Base-by-base conservation (phyloP, 2,113 vertebrate genomes). In the Ochotona curzoniae region DNA sequence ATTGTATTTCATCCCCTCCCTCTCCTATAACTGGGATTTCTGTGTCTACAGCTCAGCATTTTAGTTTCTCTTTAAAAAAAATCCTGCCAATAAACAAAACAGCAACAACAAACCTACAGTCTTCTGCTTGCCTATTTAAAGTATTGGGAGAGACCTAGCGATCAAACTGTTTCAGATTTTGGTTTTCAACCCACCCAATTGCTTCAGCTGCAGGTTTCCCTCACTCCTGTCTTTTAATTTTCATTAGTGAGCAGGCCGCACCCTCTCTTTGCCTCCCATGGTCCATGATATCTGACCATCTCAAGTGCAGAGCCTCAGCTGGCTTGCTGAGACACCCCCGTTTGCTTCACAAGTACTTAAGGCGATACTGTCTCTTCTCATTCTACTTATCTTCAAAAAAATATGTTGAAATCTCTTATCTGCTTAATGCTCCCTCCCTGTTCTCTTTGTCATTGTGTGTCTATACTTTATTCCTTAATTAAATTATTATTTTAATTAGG, bases 381-480 rank as follows among this genome's bases (percentile, higher is more conserved):
- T 64, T 86, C 35, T 21, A 54, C 26, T 91, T 70, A 28, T 49
- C 38, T 70, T 74, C 2, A 61, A 90, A 74, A 49, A 38, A 12
- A 21, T 44, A 7, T 44, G 10, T 61, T 60, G 18, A 44, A 91
- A 66, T 67, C 54, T 82, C 17, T 21, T 66, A 23, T 28, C 82
- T 71, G 28, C 14, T 76, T 70, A 66, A 35, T 69, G 14, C 7
- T 60, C 49, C 30, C 21, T 70, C 26, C n/a, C 1, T 35, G 21
- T 51, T 87, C 71, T 73, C 44, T 64, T 90, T 89, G 11, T 49
- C 15, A 18, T 35, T 76, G 63, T 83, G 13, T 17, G 28, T 88
- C 79, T 83, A 26, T 21, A 35, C 30, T 54, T 70, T 28, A 70
- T 81, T 20, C 23, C 49, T 88, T 44, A 70, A 67, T 35, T 91